Evolutionary conservation across 37 sponge, comb jelly and placozoan species (phyloP).

Genomic region (Petrosia ficiformis): DNA sequence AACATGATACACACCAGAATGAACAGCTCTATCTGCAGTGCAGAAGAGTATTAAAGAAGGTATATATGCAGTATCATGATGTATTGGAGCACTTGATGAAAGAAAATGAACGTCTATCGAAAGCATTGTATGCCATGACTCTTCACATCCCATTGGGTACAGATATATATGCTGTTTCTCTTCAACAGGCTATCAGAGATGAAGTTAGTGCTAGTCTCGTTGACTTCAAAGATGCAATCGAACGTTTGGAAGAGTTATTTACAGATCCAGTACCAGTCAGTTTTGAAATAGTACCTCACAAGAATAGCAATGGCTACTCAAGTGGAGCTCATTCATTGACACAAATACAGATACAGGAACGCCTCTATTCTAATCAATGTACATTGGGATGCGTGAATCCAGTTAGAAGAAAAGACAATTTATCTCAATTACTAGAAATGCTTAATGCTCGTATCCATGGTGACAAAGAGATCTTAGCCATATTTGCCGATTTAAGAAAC

Average conservation of each 20-base stretch:
- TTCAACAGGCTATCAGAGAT: conserved; percentile 43
- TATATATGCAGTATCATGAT: conserved; percentile 72
- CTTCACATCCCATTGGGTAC: conserved; percentile 52
- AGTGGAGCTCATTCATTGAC: conserved; percentile 3
- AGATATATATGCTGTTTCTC: conserved; percentile 26
- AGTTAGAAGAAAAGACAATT: conserved; percentile 46
- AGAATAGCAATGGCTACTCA: not conserved
- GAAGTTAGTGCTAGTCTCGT: conserved; percentile 55
- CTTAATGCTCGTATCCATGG: conserved; percentile 47
- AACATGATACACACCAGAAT: not conserved
- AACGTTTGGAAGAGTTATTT: conserved; percentile 22
- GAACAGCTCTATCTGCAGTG: conserved; percentile 18
- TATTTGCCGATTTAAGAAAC: conserved; percentile 41
- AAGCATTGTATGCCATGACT: conserved; percentile 42
- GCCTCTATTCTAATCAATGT: conserved; percentile 68
- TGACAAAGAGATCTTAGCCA: conserved; percentile 61
- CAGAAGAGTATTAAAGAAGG: conserved; percentile 55
- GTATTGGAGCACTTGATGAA: conserved; percentile 42
- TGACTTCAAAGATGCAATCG: conserved; percentile 51
- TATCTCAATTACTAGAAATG: conserved; percentile 39
- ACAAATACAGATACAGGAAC: conserved; percentile 65
- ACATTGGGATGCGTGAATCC: conserved; percentile 43
- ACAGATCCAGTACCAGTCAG: conserved; percentile 9
- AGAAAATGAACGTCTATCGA: conserved; percentile 33
- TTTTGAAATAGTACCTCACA: not conserved